These are phyloP conservation scores for Serranus cabrilla DNA, from an alignment of 2,797 vertebrate species.

Conservation along the genomic window DNA sequence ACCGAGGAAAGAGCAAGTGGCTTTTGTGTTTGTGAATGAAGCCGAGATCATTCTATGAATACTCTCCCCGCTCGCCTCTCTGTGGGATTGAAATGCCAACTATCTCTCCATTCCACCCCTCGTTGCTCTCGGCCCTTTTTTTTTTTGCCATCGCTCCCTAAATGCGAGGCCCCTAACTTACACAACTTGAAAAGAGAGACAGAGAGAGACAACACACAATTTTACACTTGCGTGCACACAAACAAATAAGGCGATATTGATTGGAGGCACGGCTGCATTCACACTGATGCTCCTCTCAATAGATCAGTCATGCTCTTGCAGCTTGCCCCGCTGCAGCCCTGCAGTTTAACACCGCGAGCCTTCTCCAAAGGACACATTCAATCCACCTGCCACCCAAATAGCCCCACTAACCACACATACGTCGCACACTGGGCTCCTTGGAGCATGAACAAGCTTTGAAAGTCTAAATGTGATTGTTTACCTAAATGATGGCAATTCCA, in stretches of 20 bases:
- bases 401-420: slow-evolving; percentile 38
- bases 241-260: slow-evolving; percentile 82
- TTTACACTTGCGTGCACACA: slow-evolving; percentile 78
- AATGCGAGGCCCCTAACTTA: slow-evolving; percentile 74
- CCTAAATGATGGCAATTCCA: slow-evolving; percentile 33
- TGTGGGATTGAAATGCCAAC: slow-evolving; percentile 67
- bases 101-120: slow-evolving; percentile 59
- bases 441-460: slow-evolving; percentile 23
- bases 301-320: slow-evolving; percentile 81
- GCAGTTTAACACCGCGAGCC: slow-evolving; percentile 73
- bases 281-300: slow-evolving; percentile 78
- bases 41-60: slow-evolving; percentile 58
- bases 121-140: slow-evolving; percentile 54
- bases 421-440: slow-evolving; percentile 32
- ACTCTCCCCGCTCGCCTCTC: slow-evolving; percentile 48
- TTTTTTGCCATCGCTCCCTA: slow-evolving; percentile 53
- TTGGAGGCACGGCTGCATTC: slow-evolving; percentile 71
- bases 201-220: slow-evolving; percentile 69
- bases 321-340: slow-evolving; percentile 70
- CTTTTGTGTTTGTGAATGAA: slow-evolving; percentile 75
- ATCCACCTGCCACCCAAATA: slow-evolving; percentile 71
- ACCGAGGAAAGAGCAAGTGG: slow-evolving; percentile 58
- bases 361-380: slow-evolving; percentile 72
- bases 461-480: slow-evolving; percentile 49
- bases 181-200: slow-evolving; percentile 60